Evolutionary conservation across 2,113 vertebrate genomes (phyloP).

Genomic region (Dipodomys stephensi): DNA sequence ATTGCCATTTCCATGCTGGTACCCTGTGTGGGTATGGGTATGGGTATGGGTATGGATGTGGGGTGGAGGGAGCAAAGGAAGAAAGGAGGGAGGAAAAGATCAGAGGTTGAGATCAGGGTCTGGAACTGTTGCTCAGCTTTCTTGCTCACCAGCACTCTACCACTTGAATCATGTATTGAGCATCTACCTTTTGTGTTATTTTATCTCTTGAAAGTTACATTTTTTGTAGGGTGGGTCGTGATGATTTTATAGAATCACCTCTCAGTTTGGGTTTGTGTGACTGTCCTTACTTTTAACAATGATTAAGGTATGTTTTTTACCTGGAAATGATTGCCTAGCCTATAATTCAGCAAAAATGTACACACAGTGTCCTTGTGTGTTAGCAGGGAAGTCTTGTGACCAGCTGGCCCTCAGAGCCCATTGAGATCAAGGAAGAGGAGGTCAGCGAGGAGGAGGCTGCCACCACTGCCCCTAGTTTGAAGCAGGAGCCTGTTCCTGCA

Average conservation of each 20-base stretch:
- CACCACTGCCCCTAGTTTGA: background rate
- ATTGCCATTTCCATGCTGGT: too few relatives aligned
- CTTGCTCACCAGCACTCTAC: too few relatives aligned
- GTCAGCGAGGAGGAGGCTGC: conserved; percentile 82
- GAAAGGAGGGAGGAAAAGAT: too few relatives aligned
- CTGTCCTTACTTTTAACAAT: background rate
- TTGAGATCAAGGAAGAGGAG: conserved; percentile 85
- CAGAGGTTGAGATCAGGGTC: too few relatives aligned
- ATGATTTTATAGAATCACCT: background rate
- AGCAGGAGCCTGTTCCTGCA: conserved; percentile 56
- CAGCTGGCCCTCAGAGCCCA: conserved; percentile 44
- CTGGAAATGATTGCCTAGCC: background rate
- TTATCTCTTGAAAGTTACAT: background rate
- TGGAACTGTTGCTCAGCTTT: too few relatives aligned
- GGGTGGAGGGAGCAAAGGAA: too few relatives aligned
- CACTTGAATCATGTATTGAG: too few relatives aligned
- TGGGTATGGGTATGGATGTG: too few relatives aligned
- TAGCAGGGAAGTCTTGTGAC: conserved; percentile 61
- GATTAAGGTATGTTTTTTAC: background rate
- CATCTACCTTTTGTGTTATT: background rate
- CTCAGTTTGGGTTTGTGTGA: background rate
- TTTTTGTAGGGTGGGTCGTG: background rate
- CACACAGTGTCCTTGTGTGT: background rate
- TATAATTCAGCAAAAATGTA: background rate
- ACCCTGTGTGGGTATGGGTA: too few relatives aligned